phyloP scores from a whole-genome alignment of 2,797 vertebrate genomes.

The Adrianichthys oophorus region DNA sequence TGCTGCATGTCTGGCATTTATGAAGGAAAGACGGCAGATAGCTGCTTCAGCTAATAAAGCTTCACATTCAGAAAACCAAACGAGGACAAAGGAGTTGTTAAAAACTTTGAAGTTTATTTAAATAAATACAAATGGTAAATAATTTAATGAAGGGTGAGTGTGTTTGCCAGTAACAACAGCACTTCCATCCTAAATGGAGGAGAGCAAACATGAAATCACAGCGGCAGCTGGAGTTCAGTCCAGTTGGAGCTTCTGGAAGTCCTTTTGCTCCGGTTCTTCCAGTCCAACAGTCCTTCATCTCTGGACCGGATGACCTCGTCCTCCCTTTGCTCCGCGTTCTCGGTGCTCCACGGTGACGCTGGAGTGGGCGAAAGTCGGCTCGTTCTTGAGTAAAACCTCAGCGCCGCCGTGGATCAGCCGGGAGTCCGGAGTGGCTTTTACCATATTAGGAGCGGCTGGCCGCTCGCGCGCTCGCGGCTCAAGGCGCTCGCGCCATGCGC shows the following conservation, averaged over 20 bases:
- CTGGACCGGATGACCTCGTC: slow-evolving; percentile 69
- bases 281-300: slow-evolving; percentile 73
- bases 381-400: slow-evolving; percentile 1
- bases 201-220: slow-evolving; percentile 67
- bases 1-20: slow-evolving; percentile 35
- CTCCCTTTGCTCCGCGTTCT: slow-evolving; percentile 75
- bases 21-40: slow-evolving; percentile 25
- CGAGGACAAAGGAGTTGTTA: slow-evolving; percentile 35
- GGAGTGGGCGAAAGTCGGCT: slow-evolving; percentile 3
- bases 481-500: slow-evolving; percentile 80
- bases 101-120: slow-evolving; percentile 79
- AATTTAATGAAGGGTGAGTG: slow-evolving; percentile 75
- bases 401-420: not conserved
- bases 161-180: slow-evolving; percentile 64
- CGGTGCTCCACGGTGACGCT: slow-evolving; percentile 66
- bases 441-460: slow-evolving; percentile 61
- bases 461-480: slow-evolving; percentile 44
- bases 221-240: slow-evolving; percentile 71
- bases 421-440: slow-evolving; percentile 42
- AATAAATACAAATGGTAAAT: slow-evolving; percentile 83
- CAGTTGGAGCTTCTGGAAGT: slow-evolving; percentile 50
- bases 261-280: slow-evolving; percentile 38
- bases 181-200: slow-evolving; percentile 63
- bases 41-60: slow-evolving; percentile 2
- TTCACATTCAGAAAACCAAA: slow-evolving; percentile 1